These are phyloP conservation scores for Drosophila kikkawai DNA, from an alignment of 1,140 invertebrate species.

Conservation along the genomic window DNA sequence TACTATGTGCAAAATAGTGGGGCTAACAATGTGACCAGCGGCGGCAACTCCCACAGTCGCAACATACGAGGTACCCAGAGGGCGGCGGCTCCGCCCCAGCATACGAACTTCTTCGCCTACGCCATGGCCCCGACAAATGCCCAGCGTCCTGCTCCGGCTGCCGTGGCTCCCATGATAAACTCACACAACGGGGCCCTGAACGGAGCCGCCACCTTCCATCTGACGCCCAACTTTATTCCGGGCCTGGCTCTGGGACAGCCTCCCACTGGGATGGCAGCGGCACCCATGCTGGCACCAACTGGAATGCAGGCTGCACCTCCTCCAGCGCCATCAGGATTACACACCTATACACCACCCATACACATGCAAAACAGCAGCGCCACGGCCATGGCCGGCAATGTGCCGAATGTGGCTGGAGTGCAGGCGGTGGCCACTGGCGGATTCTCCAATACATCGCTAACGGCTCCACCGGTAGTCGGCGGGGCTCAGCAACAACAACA, in stretches of 20 bases:
- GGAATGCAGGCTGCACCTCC: slow-evolving; percentile 20
- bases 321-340: slow-evolving; percentile 36
- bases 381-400: slow-evolving; percentile 16
- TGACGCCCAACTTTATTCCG: slow-evolving; percentile 38
- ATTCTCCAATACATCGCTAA: slow-evolving; percentile 42
- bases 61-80: slow-evolving; percentile 50
- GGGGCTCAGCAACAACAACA: not conserved
- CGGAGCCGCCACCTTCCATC: slow-evolving; percentile 45
- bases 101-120: slow-evolving; percentile 44
- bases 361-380: slow-evolving; percentile 55
- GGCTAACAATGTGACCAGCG: slow-evolving; percentile 14
- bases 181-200: slow-evolving; percentile 49
- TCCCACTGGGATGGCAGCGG: slow-evolving; percentile 26
- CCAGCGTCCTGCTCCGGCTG: slow-evolving; percentile 38
- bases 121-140: slow-evolving; percentile 34
- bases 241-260: slow-evolving; percentile 36
- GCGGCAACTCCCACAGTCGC: slow-evolving; percentile 35
- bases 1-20: slow-evolving; percentile 46
- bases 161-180: slow-evolving; percentile 55
- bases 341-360: slow-evolving; percentile 46
- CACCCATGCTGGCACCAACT: slow-evolving; percentile 40
- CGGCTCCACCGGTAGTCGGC: not conserved
- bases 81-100: slow-evolving; percentile 47
- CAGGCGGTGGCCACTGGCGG: slow-evolving; percentile 19
- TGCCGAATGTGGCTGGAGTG: slow-evolving; percentile 28